Percentiles rank a stretch among this genome's conserved stretches.
Conservation (phyloP, 2,113 vertebrate species). For the Carassius gibelio region DNA sequence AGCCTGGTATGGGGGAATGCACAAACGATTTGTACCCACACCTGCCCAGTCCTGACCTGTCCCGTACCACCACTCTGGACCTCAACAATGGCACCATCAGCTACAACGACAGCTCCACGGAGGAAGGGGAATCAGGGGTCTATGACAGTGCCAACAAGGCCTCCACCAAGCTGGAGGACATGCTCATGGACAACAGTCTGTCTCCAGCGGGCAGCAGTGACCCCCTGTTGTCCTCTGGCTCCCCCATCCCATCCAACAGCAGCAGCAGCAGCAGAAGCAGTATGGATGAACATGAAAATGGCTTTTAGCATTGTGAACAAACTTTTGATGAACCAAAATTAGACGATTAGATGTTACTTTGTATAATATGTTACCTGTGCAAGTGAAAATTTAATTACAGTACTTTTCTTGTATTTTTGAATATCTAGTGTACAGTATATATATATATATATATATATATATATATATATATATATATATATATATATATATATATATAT, state of each 20-base stretch:
- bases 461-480: background rate
- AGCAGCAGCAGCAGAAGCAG: constrained; percentile 85
- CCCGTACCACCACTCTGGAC: constrained; percentile 90
- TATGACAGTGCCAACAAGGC: constrained; percentile 80
- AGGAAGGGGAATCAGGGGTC: constrained; percentile 72
- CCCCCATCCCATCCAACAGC: constrained; percentile 80
- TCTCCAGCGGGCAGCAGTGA: constrained; percentile 80
- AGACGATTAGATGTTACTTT: background rate
- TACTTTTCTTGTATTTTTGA: background rate
- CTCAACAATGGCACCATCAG: constrained; percentile 92
- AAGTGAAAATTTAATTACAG: background rate
- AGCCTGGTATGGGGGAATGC: constrained; percentile 82
- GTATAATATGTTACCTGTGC: background rate
- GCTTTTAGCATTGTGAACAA: constrained; percentile 80
- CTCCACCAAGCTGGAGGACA: constrained; percentile 88
- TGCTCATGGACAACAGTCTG: constrained; percentile 85
- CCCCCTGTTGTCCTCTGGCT: constrained; percentile 80
- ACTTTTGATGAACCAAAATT: constrained; percentile 34
- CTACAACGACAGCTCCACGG: constrained; percentile 81
- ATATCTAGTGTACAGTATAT: background rate
- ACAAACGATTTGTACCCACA: constrained; percentile 76
- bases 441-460: no score
- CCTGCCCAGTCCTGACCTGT: constrained; percentile 73
- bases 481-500: background rate
- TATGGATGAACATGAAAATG: constrained; percentile 85